Evolutionary conservation across 2,888 invertebrate species (phyloP).

Genomic region (Erebia aethiops): DNA sequence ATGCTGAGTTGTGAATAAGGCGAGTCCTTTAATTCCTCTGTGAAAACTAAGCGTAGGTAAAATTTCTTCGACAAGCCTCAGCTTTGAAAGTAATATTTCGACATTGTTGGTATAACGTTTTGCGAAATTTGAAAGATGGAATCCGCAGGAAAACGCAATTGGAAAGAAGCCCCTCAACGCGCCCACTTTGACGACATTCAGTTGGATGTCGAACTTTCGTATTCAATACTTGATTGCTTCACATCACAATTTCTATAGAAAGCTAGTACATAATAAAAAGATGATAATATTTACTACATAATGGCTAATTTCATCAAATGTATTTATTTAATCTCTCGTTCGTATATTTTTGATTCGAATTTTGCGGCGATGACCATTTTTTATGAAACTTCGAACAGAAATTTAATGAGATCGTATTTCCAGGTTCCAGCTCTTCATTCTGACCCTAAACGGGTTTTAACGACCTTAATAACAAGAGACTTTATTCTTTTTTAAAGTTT

Average conservation of each 20-base stretch:
- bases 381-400: too few relatives aligned
- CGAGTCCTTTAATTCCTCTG: not conserved
- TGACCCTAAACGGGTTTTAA: too few relatives aligned
- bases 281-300: not conserved
- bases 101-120: constrained; percentile 56
- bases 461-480: too few relatives aligned
- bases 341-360: not conserved
- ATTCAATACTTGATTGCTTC: constrained; percentile 36
- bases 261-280: not conserved
- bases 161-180: constrained; percentile 70
- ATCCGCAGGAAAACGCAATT: constrained; percentile 66
- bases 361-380: too few relatives aligned
- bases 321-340: not conserved
- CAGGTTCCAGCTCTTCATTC: too few relatives aligned
- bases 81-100: constrained; percentile 47
- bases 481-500: too few relatives aligned
- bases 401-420: too few relatives aligned
- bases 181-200: constrained; percentile 48
- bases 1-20: not conserved
- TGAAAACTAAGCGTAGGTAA: not conserved
- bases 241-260: constrained; percentile 21
- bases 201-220: constrained; percentile 46
- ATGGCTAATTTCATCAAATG: not conserved
- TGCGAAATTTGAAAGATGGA: constrained; percentile 62
- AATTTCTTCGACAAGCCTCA: not conserved